phyloP scores from a whole-genome alignment of 2,113 vertebrate genomes.

The Etia nguti region DNA sequence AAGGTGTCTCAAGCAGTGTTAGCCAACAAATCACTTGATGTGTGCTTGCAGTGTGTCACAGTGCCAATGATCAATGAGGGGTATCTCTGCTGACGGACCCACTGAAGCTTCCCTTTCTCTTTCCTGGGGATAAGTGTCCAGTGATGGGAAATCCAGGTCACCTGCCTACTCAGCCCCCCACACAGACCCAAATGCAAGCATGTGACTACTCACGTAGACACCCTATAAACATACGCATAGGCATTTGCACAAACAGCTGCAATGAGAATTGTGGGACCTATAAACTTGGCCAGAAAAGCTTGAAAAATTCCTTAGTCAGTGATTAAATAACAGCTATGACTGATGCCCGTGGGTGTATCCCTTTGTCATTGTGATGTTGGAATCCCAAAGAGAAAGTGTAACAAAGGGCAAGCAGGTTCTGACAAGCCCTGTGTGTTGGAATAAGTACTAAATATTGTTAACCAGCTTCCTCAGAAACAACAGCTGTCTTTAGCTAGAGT shows the following conservation, averaged over 20 bases:
- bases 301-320: not conserved
- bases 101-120: slow-evolving; percentile 10
- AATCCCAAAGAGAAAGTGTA: not conserved
- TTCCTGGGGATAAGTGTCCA: slow-evolving; percentile 30
- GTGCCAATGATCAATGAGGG: not conserved
- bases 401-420: slow-evolving; percentile 17
- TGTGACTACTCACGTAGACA: not conserved
- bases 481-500: not conserved
- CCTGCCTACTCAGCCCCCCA: not conserved
- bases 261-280: not conserved
- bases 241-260: not conserved
- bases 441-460: not conserved
- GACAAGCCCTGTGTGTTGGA: not conserved
- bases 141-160: slow-evolving; percentile 43
- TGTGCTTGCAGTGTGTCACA: not conserved
- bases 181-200: not conserved
- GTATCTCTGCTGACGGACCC: not conserved
- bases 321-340: not conserved
- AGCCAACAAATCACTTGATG: slow-evolving; percentile 6
- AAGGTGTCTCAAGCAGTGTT: not conserved
- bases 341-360: not conserved
- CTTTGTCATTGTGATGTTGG: not conserved
- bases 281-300: not conserved
- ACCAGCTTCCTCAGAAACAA: not conserved
- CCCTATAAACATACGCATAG: not conserved